These are phyloP conservation scores for Euleptes europaea DNA, from an alignment of 2,113 vertebrate genomes.

Conservation along the genomic window DNA sequence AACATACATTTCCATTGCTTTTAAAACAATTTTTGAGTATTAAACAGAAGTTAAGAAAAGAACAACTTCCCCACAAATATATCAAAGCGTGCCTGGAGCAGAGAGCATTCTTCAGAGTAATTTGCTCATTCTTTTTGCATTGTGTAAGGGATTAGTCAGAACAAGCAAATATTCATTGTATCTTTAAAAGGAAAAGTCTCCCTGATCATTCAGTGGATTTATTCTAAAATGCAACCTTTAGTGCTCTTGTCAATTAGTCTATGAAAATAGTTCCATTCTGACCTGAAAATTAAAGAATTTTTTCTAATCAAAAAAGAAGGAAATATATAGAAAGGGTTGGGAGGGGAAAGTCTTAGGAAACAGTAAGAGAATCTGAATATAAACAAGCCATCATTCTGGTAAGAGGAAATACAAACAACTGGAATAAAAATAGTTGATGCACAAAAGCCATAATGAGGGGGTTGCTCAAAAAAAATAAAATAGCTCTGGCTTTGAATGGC, in stretches of 20 bases:
- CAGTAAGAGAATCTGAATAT: slow-evolving; percentile 78
- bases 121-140: slow-evolving; percentile 43
- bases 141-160: slow-evolving; percentile 44
- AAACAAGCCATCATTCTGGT: slow-evolving; percentile 86
- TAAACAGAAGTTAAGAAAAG: slow-evolving; percentile 15
- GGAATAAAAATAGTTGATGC: slow-evolving; percentile 85
- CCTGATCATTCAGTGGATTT: slow-evolving; percentile 49
- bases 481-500: slow-evolving; percentile 87
- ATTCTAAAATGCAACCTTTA: slow-evolving; percentile 63
- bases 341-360: slow-evolving; percentile 44
- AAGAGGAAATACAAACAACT: slow-evolving; percentile 86
- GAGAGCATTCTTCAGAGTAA: slow-evolving; percentile 26
- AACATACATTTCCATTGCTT: slow-evolving; percentile 33
- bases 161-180: slow-evolving; percentile 59
- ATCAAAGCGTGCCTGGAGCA: slow-evolving; percentile 9
- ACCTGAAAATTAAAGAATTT: slow-evolving; percentile 64
- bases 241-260: slow-evolving; percentile 63
- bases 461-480: slow-evolving; percentile 80
- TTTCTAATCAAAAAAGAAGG: slow-evolving; percentile 43
- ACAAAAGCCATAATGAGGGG: slow-evolving; percentile 90
- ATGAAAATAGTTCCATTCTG: slow-evolving; percentile 66
- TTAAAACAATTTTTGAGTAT: slow-evolving; percentile 23
- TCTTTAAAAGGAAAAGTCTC: slow-evolving; percentile 60
- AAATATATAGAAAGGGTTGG: slow-evolving; percentile 72
- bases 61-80: neutral